Percentiles rank a stretch among this genome's conserved stretches.
Evolutionary conservation across 2,113 vertebrate species (phyloP).

Genomic region (Cyprinus carpio): DNA sequence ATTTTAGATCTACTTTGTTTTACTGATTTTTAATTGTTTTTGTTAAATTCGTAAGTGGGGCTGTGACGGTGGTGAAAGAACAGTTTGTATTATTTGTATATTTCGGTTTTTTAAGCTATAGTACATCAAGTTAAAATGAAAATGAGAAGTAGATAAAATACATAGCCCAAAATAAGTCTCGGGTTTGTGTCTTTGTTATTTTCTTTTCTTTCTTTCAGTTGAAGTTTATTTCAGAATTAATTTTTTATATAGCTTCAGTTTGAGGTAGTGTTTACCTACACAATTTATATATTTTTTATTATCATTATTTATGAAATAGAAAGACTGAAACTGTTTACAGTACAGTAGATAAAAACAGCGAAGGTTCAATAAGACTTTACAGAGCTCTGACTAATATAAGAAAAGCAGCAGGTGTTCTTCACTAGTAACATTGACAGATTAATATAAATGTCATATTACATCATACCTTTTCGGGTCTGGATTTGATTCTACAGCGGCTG

Average conservation of each 20-base stretch:
- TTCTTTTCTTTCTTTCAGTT: too few relatives aligned
- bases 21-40: too few relatives aligned
- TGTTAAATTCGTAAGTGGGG: too few relatives aligned
- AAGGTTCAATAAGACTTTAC: too few relatives aligned
- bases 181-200: too few relatives aligned
- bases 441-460: not conserved
- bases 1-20: too few relatives aligned
- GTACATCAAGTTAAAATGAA: not conserved
- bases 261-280: not conserved
- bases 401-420: too few relatives aligned
- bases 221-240: too few relatives aligned
- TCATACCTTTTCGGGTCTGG: conserved; percentile 38
- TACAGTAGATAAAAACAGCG: too few relatives aligned
- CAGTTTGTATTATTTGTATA: not conserved
- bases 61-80: too few relatives aligned
- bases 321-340: not conserved
- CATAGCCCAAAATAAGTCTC: too few relatives aligned
- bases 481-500: not conserved
- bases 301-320: not conserved
- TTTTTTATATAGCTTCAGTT: not conserved
- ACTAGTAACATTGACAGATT: not conserved
- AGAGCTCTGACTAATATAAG: too few relatives aligned
- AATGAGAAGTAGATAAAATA: not conserved
- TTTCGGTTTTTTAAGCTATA: not conserved
- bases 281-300: not conserved